Conservation (phyloP, 2,113 vertebrate species). For the Megaceryle maxima region DNA sequence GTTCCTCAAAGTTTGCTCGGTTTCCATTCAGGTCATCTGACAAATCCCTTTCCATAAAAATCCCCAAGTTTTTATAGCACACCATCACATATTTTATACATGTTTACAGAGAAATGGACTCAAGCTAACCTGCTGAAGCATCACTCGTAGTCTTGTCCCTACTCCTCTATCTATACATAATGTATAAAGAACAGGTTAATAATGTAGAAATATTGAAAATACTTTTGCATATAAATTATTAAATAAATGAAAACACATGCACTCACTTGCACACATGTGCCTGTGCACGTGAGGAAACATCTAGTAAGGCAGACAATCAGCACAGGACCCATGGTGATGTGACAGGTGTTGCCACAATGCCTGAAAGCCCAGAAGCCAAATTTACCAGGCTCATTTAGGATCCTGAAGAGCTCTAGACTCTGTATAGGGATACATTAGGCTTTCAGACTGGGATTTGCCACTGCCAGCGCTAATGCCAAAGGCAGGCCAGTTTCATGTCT, state of each 20-base stretch:
- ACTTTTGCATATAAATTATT: background rate
- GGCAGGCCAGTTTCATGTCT: background rate
- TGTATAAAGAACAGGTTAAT: background rate
- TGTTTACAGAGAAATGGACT: background rate
- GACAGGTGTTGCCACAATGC: background rate
- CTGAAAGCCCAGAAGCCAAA: background rate
- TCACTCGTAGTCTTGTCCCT: background rate
- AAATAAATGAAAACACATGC: background rate
- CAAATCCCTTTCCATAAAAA: background rate
- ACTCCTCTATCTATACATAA: background rate
- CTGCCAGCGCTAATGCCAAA: background rate
- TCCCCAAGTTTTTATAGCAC: background rate
- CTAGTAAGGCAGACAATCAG: background rate
- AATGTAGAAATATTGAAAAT: background rate
- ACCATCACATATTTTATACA: background rate
- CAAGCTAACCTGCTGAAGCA: background rate
- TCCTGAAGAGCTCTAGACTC: background rate
- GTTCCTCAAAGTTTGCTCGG: background rate
- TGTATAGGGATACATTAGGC: background rate
- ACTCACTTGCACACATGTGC: background rate
- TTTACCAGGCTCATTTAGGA: background rate
- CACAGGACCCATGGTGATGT: accelerated
- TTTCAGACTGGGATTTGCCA: background rate
- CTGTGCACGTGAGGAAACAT: accelerated
- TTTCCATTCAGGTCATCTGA: background rate